Evolutionary conservation across 2,888 invertebrate species (phyloP), one percentile per base, ranked within the genome.

Genomic region (Cerastis leucographa): DNA sequence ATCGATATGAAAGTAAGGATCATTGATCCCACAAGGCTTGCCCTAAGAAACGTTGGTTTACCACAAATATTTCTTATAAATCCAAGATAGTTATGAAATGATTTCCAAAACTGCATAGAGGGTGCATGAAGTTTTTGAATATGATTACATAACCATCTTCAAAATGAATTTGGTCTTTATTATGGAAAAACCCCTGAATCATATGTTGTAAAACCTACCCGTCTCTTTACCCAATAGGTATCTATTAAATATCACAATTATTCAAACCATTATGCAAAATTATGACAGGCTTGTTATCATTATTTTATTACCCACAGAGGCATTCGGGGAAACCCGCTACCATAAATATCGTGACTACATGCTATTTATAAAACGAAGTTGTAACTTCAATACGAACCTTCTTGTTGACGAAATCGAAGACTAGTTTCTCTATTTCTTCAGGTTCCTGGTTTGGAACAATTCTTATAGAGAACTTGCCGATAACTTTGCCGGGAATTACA

Each of bases 391-490:
- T 40, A 69, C 82, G 51, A 49, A 96, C 97, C 95, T 97, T 97
- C 79, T 98, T 97, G 80, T 98, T 97, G 71, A 99, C 90, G 93
- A 99, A 98, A 71, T 97, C 97, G 59, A 97, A 97, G 14, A 99
- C 99, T 81, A 98, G 97, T 88, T 98, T 97, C 87, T 98, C 98
- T n/a, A 99, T 97, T 89, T 98, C 97, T 7, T 97, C 97, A 0
- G 99, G 99, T 72, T 97, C 97, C 97, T 99, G 99, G 93, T 99
- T 97, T 0, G 99, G 99, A n/a, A 99, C 99, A 88, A 99, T 97
- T 73, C 99, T 97, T 86, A 99, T 98, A 0, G 99, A 99, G 96
- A 99, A 99, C 95, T 99, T 99, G 40, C 99, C 99, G 89, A 98
- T 98, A 0, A 99, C 99, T 95, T 99, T 98, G 66, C 98, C 97